phyloP scores from a whole-genome alignment of 2,888 invertebrate genomes.

The Plusia festucae region DNA sequence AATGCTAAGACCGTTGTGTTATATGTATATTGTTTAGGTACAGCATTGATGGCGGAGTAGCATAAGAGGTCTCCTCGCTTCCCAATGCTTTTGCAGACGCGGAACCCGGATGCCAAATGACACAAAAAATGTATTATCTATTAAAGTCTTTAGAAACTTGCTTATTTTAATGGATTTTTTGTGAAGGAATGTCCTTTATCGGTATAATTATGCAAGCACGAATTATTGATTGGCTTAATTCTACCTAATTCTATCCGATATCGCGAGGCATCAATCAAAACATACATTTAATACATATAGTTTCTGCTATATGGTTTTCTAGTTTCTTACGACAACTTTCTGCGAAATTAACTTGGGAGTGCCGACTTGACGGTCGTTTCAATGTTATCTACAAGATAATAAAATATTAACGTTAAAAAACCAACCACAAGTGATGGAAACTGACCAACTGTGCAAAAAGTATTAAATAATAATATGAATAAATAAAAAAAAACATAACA shows the following conservation, averaged over 20 bases:
- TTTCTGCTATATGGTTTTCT: too few relatives aligned
- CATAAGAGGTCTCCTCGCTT: too few relatives aligned
- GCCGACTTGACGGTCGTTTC: constrained; percentile 17
- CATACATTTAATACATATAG: too few relatives aligned
- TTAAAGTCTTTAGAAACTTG: too few relatives aligned
- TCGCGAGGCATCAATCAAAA: background rate
- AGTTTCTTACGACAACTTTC: background rate
- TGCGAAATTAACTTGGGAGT: background rate
- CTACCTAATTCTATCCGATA: background rate
- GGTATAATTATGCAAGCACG: background rate
- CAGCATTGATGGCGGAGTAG: background rate
- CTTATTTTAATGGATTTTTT: too few relatives aligned
- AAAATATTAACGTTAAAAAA: constrained; percentile 11
- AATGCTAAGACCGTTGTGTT: background rate
- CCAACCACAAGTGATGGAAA: constrained; percentile 11
- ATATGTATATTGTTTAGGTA: background rate
- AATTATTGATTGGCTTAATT: background rate
- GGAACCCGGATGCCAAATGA: too few relatives aligned
- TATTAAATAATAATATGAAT: too few relatives aligned
- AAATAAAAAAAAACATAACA: background rate
- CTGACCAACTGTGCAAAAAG: too few relatives aligned
- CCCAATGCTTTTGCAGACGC: too few relatives aligned
- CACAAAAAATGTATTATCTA: too few relatives aligned
- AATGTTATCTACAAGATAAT: constrained; percentile 13
- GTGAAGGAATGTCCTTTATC: too few relatives aligned